Evolutionary conservation across 2,888 invertebrate species (phyloP).

Genomic region (Ecdyonurus torrentis): DNA sequence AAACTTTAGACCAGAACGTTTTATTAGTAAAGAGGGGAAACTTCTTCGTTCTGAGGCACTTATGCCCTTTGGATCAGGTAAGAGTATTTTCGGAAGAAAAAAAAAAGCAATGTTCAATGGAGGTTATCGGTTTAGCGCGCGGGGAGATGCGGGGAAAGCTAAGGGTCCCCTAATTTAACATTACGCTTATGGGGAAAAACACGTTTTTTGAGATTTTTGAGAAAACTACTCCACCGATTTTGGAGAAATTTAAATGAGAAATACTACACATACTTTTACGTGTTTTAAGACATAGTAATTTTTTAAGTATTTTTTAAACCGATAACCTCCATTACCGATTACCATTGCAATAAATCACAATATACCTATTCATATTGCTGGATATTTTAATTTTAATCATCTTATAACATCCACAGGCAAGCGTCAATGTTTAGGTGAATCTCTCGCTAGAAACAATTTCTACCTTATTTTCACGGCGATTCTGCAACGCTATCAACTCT

Average conservation of each 20-base stretch:
- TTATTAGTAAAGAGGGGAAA: constrained; percentile 13
- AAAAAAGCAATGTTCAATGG: neutral
- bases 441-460: constrained; percentile 6
- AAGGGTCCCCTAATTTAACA: too few relatives aligned
- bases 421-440: constrained; percentile 7
- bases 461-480: constrained; percentile 6
- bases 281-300: too few relatives aligned
- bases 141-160: too few relatives aligned
- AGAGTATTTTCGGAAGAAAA: neutral
- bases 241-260: too few relatives aligned
- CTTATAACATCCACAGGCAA: constrained; percentile 1
- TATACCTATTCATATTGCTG: neutral
- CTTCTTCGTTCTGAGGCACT: constrained; percentile 12
- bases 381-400: neutral
- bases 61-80: constrained; percentile 15
- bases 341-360: neutral
- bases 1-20: constrained; percentile 15
- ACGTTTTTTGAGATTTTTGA: too few relatives aligned
- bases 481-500: constrained; percentile 1
- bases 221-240: too few relatives aligned
- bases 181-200: too few relatives aligned
- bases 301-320: too few relatives aligned
- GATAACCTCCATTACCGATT: too few relatives aligned
- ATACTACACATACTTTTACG: too few relatives aligned
- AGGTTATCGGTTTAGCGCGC: too few relatives aligned